phyloP scores from a whole-genome alignment of 1,140 invertebrate genomes.

The roundworm (Caenorhabditis elegans) region WBcel235 BX284604.4:8271501-8272000 shows the following conservation, averaged over 20 bases:
- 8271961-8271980: not conserved
- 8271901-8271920: not conserved
- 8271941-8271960: not conserved
- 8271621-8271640: not conserved
- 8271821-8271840: not conserved
- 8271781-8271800: not conserved
- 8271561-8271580: no score
- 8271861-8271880: not conserved
- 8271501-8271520: no score
- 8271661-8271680: not conserved
- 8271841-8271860: not conserved
- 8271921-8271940: not conserved
- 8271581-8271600: no score
- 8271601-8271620: not conserved
- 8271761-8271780: not conserved
- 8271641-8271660: not conserved
- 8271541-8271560: no score
- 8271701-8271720: not conserved
- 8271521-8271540: not conserved
- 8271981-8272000: no score
- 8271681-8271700: not conserved
- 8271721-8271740: not conserved
- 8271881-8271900: not conserved
- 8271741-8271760: not conserved
- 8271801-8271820: not conserved